Percentiles rank a stretch among this genome's conserved stretches.
phyloP scores from a whole-genome alignment of 2,797 vertebrate genomes.

The Melanogrammus aeglefinus region DNA sequence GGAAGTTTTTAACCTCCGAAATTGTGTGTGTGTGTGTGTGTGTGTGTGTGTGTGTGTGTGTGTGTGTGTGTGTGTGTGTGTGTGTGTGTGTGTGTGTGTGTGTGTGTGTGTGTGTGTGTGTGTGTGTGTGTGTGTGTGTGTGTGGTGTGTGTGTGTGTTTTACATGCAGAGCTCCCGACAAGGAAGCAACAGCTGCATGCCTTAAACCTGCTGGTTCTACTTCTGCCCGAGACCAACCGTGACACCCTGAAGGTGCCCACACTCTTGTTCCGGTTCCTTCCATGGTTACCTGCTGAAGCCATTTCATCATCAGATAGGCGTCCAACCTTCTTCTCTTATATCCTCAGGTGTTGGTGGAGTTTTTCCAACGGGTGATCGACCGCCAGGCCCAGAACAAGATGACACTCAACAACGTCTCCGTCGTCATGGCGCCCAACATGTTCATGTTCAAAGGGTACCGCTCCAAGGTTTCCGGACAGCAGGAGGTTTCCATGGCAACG shows the following conservation, averaged over 20 bases:
- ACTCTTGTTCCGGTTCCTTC: neutral
- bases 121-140: neutral
- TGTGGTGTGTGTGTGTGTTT: neutral
- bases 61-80: neutral
- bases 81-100: neutral
- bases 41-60: neutral
- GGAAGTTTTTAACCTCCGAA: neutral
- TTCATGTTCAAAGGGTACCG: slow-evolving; percentile 87
- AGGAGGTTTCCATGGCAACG: slow-evolving; percentile 86
- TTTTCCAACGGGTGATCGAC: slow-evolving; percentile 90
- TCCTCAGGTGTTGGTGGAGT: slow-evolving; percentile 86
- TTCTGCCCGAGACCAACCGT: slow-evolving; percentile 87
- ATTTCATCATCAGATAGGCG: neutral
- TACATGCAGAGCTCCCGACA: slow-evolving; percentile 80
- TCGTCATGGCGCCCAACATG: slow-evolving; percentile 97
- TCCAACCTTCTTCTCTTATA: neutral
- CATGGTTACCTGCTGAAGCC: neutral
- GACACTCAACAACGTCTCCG: slow-evolving; percentile 90
- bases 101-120: too few species aligned
- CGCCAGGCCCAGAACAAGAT: slow-evolving; percentile 92
- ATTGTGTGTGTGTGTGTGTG: neutral
- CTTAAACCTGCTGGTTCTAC: slow-evolving; percentile 90
- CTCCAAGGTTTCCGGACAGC: slow-evolving; percentile 82
- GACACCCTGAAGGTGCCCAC: slow-evolving; percentile 85
- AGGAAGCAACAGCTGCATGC: slow-evolving; percentile 93